Conservation (phyloP, 2,797 vertebrate genomes). For the Cyclura pinguis region DNA sequence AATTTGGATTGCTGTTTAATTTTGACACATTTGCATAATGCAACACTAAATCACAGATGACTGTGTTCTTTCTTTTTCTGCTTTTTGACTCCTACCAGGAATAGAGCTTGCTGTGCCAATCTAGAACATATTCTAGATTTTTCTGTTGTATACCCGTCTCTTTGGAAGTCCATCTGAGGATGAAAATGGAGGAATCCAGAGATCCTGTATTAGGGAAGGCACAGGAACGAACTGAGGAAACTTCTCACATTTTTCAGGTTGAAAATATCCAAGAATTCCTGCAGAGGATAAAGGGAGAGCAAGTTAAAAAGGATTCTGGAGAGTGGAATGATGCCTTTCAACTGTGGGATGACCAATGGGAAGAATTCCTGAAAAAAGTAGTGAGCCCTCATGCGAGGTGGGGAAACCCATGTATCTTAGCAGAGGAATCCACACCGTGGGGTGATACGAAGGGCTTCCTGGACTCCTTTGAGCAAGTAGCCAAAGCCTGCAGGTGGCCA, state of each 20-base stretch:
- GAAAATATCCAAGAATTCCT: not conserved
- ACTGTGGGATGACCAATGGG: conserved; percentile 25
- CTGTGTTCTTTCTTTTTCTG: not conserved
- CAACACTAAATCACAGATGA: not conserved
- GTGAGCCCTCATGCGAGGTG: not conserved
- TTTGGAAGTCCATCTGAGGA: not conserved
- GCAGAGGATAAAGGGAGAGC: not conserved
- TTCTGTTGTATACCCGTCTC: not conserved
- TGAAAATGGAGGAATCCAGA: not conserved
- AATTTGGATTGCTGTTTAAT: not conserved
- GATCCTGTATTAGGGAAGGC: not conserved
- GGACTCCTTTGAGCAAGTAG: conserved; percentile 26
- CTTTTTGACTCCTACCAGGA: not conserved
- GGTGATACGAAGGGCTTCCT: not conserved
- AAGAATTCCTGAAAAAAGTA: conserved; percentile 13
- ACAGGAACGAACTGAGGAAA: not conserved
- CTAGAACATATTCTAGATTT: not conserved
- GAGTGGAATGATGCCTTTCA: not conserved
- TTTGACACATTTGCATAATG: not conserved
- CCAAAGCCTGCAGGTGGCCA: conserved; percentile 20
- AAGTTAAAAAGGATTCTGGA: not conserved
- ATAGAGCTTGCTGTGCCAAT: not conserved
- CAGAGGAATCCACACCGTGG: not conserved
- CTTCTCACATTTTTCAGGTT: not conserved
- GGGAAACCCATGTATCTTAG: not conserved